A percentile compares a stretch with the other conserved stretches of the same genome.
phyloP scores from a whole-genome alignment of 1,140 invertebrate genomes.

The Neodiprion lecontei region DNA sequence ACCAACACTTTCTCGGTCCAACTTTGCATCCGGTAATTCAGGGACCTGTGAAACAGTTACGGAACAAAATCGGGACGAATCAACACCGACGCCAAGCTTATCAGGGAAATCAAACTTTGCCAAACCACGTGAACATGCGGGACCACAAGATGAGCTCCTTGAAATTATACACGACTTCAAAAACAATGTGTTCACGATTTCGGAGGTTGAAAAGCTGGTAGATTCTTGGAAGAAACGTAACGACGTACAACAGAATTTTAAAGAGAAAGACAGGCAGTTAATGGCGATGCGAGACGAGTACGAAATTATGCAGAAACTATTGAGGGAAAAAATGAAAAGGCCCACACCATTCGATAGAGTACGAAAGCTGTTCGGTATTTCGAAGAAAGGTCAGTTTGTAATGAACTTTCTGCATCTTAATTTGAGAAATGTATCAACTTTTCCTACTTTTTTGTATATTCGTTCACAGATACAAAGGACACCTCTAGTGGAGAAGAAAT shows the following conservation, averaged over 20 bases:
- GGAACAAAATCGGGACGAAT: constrained; percentile 39
- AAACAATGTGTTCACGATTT: constrained; percentile 85
- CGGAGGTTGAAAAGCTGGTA: constrained; percentile 83
- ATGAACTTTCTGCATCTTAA: neutral
- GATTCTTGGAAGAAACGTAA: constrained; percentile 85
- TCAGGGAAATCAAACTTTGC: constrained; percentile 23
- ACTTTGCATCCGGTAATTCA: neutral
- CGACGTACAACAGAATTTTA: constrained; percentile 84
- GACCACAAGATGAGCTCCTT: constrained; percentile 76
- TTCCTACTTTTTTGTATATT: neutral
- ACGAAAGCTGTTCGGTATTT: constrained; percentile 76
- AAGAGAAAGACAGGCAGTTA: constrained; percentile 83
- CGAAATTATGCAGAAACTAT: constrained; percentile 78
- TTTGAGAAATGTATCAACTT: neutral
- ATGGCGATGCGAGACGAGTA: constrained; percentile 81
- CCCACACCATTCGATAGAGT: constrained; percentile 81
- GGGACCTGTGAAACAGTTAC: neutral
- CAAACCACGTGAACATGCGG: constrained; percentile 44
- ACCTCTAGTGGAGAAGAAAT: constrained; percentile 33
- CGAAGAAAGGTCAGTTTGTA: constrained; percentile 61
- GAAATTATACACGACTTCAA: constrained; percentile 91
- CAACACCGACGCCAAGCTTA: constrained; percentile 13
- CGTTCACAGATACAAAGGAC: constrained; percentile 46
- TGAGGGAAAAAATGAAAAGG: constrained; percentile 75
- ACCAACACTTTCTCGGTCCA: neutral